These are phyloP conservation scores for Coluber constrictor DNA, from an alignment of 2,797 vertebrate genomes.

Conservation along the genomic window DNA sequence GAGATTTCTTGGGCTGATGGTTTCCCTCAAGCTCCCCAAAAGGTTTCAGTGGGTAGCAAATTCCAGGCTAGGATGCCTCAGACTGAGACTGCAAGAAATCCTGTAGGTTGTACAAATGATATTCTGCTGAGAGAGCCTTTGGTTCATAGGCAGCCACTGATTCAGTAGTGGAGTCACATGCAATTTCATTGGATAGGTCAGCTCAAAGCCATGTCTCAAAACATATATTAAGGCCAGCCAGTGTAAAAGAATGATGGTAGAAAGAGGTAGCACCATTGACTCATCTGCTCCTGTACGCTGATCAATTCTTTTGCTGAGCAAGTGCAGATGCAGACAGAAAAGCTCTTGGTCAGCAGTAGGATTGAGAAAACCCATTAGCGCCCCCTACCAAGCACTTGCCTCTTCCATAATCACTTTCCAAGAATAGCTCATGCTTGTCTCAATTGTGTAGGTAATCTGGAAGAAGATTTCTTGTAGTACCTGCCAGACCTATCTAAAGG, in stretches of 20 bases:
- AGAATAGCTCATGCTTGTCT: neutral
- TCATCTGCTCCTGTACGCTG: neutral
- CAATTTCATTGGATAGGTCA: neutral
- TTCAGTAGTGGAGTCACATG: neutral
- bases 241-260: neutral
- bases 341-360: neutral
- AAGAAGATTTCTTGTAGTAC: neutral
- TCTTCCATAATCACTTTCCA: neutral
- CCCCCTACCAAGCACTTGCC: neutral
- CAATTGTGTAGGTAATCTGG: neutral
- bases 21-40: neutral
- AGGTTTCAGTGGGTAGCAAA: neutral
- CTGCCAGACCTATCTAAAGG: neutral
- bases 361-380: neutral
- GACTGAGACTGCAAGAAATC: neutral
- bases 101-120: neutral
- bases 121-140: neutral
- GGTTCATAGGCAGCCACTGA: neutral
- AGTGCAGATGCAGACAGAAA: neutral
- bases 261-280: neutral
- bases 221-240: neutral
- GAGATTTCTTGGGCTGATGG: neutral
- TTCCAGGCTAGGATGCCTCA: neutral
- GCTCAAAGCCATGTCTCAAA: neutral
- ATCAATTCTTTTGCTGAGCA: neutral